Evolutionary conservation across 2,797 vertebrate species (phyloP).

Genomic region (Spinibarbus caldwelli): DNA sequence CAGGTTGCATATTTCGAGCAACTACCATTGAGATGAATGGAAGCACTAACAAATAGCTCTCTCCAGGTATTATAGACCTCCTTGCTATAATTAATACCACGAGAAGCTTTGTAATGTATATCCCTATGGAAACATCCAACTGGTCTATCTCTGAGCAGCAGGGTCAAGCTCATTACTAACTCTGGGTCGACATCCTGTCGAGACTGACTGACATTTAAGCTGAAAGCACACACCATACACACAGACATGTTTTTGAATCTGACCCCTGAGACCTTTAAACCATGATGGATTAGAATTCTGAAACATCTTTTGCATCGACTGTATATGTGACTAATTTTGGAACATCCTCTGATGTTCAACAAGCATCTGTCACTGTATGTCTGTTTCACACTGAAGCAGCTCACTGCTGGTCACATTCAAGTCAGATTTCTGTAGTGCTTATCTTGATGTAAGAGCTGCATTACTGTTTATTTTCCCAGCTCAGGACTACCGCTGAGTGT

Average conservation of each 20-base stretch:
- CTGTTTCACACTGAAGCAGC: not conserved
- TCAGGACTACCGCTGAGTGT: not conserved
- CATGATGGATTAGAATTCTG: not conserved
- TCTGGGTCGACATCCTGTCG: not conserved
- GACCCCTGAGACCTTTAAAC: not conserved
- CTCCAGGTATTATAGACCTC: not conserved
- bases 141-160: not conserved
- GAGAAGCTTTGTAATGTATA: constrained; percentile 24
- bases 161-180: constrained; percentile 33
- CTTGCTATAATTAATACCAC: constrained; percentile 34
- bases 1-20: not conserved
- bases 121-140: constrained; percentile 23
- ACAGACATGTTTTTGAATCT: not conserved
- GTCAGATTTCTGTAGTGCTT: not conserved
- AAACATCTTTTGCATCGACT: not conserved
- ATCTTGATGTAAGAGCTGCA: constrained; percentile 7
- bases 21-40: not conserved
- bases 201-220: constrained; percentile 37
- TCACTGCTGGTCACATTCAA: not conserved
- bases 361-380: not conserved
- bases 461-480: constrained; percentile 12
- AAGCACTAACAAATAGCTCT: not conserved
- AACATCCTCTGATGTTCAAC: not conserved
- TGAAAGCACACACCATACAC: constrained; percentile 28
- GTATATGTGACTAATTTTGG: not conserved